Conservation (phyloP, 2,113 vertebrate genomes). For the Callopanchax toddi region DNA sequence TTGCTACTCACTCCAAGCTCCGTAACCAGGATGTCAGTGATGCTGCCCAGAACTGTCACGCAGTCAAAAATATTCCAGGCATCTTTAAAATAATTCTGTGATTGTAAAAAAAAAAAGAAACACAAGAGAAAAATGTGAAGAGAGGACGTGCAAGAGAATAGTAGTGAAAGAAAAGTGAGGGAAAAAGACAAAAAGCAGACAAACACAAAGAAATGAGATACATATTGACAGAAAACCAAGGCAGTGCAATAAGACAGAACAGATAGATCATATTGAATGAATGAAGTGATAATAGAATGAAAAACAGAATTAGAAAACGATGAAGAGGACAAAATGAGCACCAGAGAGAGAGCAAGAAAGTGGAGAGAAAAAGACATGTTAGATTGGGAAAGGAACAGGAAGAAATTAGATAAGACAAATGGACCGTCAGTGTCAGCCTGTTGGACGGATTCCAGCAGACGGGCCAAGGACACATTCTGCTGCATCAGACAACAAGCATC, state of each 20-base stretch:
- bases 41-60: slow-evolving; percentile 95
- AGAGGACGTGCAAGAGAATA: not conserved
- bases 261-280: not conserved
- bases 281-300: not conserved
- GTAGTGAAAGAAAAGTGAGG: not conserved
- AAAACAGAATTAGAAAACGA: not conserved
- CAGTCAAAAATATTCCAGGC: slow-evolving; percentile 98
- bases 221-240: slow-evolving; percentile 27
- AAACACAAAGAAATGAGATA: slow-evolving; percentile 1
- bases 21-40: slow-evolving; percentile 95
- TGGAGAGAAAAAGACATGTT: slow-evolving; percentile 27
- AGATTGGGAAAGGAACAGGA: slow-evolving; percentile 38
- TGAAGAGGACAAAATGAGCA: slow-evolving; percentile 6
- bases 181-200: slow-evolving; percentile 3
- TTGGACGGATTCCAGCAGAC: slow-evolving; percentile 52
- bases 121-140: slow-evolving; percentile 3
- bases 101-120: slow-evolving; percentile 8
- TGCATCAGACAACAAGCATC: slow-evolving; percentile 34
- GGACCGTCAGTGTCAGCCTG: slow-evolving; percentile 32
- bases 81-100: slow-evolving; percentile 96
- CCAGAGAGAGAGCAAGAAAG: slow-evolving; percentile 16
- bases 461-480: slow-evolving; percentile 43
- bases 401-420: slow-evolving; percentile 63
- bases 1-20: slow-evolving; percentile 91
- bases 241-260: not conserved